Evolutionary conservation across 1,140 invertebrate species (phyloP), one percentile per base, ranked within the genome.

Genomic region (Platyura marginata): DNA sequence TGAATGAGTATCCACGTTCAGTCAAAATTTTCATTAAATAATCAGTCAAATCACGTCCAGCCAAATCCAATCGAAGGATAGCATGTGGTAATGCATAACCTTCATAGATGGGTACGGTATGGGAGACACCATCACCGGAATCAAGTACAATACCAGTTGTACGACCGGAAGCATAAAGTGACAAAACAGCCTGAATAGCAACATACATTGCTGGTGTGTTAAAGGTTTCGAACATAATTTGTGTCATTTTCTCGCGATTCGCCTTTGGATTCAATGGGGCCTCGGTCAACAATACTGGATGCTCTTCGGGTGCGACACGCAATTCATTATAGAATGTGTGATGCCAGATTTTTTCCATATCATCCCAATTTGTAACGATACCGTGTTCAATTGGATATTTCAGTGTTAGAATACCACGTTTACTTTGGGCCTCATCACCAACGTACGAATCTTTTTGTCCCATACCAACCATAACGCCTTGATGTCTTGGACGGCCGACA

Each of bases 361-460:
- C 89, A 57, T 93, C 88, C 88, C 88, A 94, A 76, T 93, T 92
- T 63, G 87, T 92, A n/a, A n/a, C n/a, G n/a, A n/a, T n/a, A n/a
- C n/a, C n/a, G n/a, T n/a, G n/a, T n/a, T n/a, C n/a, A n/a, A n/a
- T n/a, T n/a, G n/a, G n/a, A n/a, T n/a, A n/a, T n/a, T n/a, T n/a
- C n/a, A n/a, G n/a, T n/a, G n/a, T n/a, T n/a, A n/a, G n/a, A n/a
- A n/a, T n/a, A n/a, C n/a, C n/a, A n/a, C n/a, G n/a, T n/a, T n/a
- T n/a, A n/a, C n/a, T n/a, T n/a, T n/a, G n/a, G n/a, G n/a, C n/a
- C n/a, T n/a, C n/a, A n/a, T n/a, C n/a, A n/a, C 87, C 88, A 32
- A 94, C 83, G 57, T 85, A 90, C 51, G 67, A 69, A 68, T 86
- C 81, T 61, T 91, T 92, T 66, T 92, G 88, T 47, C 88, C 87